phyloP scores from a whole-genome alignment of 2,888 invertebrate genomes.

The Standfussiana lucernea region DNA sequence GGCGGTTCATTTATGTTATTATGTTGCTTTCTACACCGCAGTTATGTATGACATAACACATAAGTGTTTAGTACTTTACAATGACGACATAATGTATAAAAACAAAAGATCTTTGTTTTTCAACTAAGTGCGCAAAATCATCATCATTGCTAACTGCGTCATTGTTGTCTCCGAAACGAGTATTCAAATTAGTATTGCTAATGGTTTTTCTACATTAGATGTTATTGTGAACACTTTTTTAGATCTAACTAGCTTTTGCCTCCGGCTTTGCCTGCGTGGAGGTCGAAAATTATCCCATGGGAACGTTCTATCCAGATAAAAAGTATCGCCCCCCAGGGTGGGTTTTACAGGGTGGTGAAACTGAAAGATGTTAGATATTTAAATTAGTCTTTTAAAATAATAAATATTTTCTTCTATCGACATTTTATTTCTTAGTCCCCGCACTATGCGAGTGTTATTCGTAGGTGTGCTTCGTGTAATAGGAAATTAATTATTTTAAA shows the following conservation, averaged over 20 bases:
- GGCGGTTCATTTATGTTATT: not conserved
- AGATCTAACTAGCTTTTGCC: not conserved
- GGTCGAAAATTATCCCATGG: not conserved
- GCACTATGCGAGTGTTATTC: too few relatives aligned
- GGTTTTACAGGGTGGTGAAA: too few relatives aligned
- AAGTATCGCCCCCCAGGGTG: not conserved
- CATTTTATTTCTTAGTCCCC: too few relatives aligned
- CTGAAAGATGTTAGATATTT: too few relatives aligned
- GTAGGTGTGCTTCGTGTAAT: too few relatives aligned
- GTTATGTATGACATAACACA: constrained; percentile 13
- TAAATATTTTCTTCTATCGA: too few relatives aligned
- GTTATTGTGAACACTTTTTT: not conserved
- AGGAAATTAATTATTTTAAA: too few relatives aligned
- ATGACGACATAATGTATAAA: not conserved
- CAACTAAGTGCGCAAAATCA: constrained; percentile 12
- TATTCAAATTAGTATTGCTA: constrained; percentile 38
- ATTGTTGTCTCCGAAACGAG: constrained; percentile 4
- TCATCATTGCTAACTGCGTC: constrained; percentile 15
- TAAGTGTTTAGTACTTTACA: not conserved
- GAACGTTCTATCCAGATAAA: not conserved
- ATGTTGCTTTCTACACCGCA: constrained; percentile 3
- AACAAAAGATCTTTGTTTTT: constrained; percentile 13
- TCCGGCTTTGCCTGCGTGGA: not conserved
- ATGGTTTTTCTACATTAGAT: constrained; percentile 1
- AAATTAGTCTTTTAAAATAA: too few relatives aligned